Evolutionary conservation across 2,797 vertebrate genomes (phyloP).

Genomic region (Rhodeus uyekii): DNA sequence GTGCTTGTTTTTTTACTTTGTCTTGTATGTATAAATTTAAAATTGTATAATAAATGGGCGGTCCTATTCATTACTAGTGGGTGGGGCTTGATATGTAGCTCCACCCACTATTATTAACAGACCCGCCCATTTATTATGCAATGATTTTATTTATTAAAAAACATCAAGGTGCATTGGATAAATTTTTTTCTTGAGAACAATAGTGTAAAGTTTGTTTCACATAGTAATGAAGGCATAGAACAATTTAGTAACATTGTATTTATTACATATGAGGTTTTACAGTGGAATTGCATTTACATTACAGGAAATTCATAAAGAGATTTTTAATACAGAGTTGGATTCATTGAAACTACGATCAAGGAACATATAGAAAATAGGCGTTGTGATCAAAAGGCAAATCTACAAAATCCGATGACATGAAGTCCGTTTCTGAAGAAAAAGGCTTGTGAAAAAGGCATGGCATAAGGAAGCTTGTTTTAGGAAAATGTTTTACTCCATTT

Average conservation of each 20-base stretch:
- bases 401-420: slow-evolving; percentile 44
- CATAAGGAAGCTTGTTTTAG: slow-evolving; percentile 7
- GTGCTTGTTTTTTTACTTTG: too few species aligned
- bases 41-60: not conserved
- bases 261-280: slow-evolving; percentile 7
- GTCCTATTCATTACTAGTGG: not conserved
- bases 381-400: slow-evolving; percentile 49
- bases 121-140: not conserved
- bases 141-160: not conserved
- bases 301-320: slow-evolving; percentile 27
- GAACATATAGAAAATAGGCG: slow-evolving; percentile 43
- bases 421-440: slow-evolving; percentile 21
- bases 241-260: not conserved
- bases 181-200: not conserved
- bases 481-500: slow-evolving; percentile 20
- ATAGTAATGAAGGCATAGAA: not conserved
- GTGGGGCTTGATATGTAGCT: not conserved
- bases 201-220: not conserved
- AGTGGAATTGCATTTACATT: slow-evolving; percentile 27
- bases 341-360: slow-evolving; percentile 17
- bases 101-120: not conserved
- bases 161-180: too few species aligned
- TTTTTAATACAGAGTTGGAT: slow-evolving; percentile 35
- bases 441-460: not conserved
- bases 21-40: too few species aligned